Evolutionary conservation across 1,140 invertebrate species (phyloP), one percentile per base, ranked within the genome.

Genomic region (Mylabris phalerata): DNA sequence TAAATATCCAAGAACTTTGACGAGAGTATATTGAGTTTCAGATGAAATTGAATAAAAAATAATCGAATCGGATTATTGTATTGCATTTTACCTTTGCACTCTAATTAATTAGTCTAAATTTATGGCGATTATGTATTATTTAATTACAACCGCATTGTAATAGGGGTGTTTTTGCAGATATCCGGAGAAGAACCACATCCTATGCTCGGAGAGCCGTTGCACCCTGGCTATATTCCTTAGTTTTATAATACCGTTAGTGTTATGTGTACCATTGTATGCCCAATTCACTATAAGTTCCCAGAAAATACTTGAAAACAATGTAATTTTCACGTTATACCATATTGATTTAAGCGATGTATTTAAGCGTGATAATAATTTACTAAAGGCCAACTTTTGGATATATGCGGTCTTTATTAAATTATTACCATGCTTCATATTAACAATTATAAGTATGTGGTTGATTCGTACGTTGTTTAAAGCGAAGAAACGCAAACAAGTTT

Each of bases 311-410:
- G 74, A 74, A 54, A 66, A 77, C 10, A 73, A 75, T 1, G 65
- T 77, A 41, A 75, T 78, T 11, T 77, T 76, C 27, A 74, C 80
- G 1, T 69, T 85, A 9, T 89, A 88, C 63, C 80, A 83, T 65
- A 82, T 91, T 1, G 82, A 82, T 52, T 69, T 80, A 11, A 80
- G 74, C 43, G 75, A 78, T 3, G 60, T 79, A n/a, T 82, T 84
- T 0, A 79, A 83, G 25, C 75, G 78, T 39, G 76, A 80, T 62
- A 70, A 80, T 52, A 75, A 79, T 11, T 73, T 80, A n/a, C 66
- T 90, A 3, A 80, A 80, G 42, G 69, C 86, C n/a, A 92, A 92
- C 70, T 93, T 95, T 71, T 95, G 91, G 91, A 80, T 92, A 25
- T 89, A 93, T 68, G 82, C 85, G 2, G 86, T 94, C 3, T 77